Evolutionary conservation across 1,140 invertebrate species (phyloP), one percentile per base, ranked within the genome.

Genomic region (Drosophila suzukii): DNA sequence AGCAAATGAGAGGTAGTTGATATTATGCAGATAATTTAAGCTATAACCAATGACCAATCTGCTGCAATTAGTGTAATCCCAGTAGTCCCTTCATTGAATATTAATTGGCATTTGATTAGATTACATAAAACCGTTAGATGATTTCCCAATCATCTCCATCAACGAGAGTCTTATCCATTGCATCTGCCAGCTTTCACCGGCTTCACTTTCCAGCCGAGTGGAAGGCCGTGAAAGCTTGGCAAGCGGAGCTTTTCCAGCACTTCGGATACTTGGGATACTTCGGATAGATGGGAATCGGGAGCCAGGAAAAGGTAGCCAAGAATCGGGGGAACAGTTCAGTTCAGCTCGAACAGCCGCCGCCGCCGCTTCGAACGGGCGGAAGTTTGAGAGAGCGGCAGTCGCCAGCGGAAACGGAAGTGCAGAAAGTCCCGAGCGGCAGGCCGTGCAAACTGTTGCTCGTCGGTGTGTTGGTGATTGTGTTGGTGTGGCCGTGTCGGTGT

Each of bases 321-420:
- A 15, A n/a, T 17, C 57, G 54, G 30, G n/a, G 53, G 36, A 4
- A 15, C 12, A 1, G 30, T 68, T 78, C 82, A 86, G 82, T 86
- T 78, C 75, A 86, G 82, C 79, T 86, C 61, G 82, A 86, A 83
- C 83, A 78, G 83, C 83, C 57, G 56, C 60, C 75, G 75, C 72
- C 63, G 66, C 74, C 70, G 75, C 74, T 83, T 86, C 67, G 83
- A 77, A 43, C 70, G 73, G 59, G 68, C 75, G 66, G 71, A 77
- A 65, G 67, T 62, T 59, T 58, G 53, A 56, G 57, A 43, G 66
- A 56, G 65, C 58, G 56, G 70, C 78, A 62, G 41, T 39, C n/a
- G 62, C 38, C 75, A 82, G 75, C 83, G 76, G 72, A 88, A 80
- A 74, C 83, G 83, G 84, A 89, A 88, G 83, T 88, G 83, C 83